Conservation (phyloP, 2,797 vertebrate species). For the Peromyscus nudipes region DNA sequence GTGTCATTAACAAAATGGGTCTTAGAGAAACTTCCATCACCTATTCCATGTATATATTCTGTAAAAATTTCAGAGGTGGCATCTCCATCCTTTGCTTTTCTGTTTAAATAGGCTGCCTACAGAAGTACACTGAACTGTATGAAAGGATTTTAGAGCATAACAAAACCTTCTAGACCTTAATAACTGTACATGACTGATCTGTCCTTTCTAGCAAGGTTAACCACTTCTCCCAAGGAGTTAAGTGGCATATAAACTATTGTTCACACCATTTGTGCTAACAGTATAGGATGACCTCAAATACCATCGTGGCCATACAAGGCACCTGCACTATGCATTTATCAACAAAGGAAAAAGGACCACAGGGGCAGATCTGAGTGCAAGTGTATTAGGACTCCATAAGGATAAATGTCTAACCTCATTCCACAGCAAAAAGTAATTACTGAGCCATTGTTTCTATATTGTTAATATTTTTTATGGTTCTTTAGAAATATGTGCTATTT, state of each 20-base stretch:
- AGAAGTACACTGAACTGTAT: conserved; percentile 75
- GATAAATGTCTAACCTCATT: conserved; percentile 90
- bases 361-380: conserved; percentile 88
- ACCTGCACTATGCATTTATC: conserved; percentile 90
- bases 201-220: conserved; percentile 91
- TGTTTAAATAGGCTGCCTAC: conserved; percentile 73
- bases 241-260: conserved; percentile 92
- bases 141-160: conserved; percentile 88
- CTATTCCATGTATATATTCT: conserved; percentile 67
- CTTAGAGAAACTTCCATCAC: conserved; percentile 57
- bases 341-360: conserved; percentile 90
- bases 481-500: conserved; percentile 90
- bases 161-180: conserved; percentile 90
- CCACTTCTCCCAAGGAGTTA: conserved; percentile 91
- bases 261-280: conserved; percentile 91
- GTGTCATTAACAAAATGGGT: conserved; percentile 65
- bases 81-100: conserved; percentile 81
- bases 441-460: conserved; percentile 89
- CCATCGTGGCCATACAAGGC: conserved; percentile 86
- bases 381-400: conserved; percentile 89
- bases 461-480: conserved; percentile 90
- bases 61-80: conserved; percentile 69
- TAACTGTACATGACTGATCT: conserved; percentile 91
- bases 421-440: conserved; percentile 90
- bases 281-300: conserved; percentile 89